Percentiles rank a stretch among this genome's conserved stretches.
Conservation (phyloP, 2,888 invertebrate genomes). For the Eupithecia vulgata region DNA sequence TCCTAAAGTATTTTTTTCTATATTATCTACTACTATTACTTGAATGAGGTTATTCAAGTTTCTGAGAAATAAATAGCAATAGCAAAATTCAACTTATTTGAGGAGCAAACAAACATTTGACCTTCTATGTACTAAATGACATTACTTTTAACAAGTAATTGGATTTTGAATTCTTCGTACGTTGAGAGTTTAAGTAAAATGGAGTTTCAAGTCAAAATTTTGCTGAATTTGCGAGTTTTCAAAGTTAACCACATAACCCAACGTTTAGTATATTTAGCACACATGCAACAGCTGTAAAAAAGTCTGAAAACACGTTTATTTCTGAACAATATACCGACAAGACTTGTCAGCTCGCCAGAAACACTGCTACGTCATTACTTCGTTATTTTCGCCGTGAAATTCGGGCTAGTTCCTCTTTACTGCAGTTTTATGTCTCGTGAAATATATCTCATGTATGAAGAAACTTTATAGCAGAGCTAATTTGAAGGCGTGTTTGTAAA, state of each 20-base stretch:
- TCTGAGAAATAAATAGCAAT: background rate
- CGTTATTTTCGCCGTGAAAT: conserved; percentile 65
- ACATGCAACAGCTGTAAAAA: conserved; percentile 57
- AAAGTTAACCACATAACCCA: conserved; percentile 19
- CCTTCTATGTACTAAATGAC: too few relatives aligned
- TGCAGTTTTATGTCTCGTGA: conserved; percentile 51
- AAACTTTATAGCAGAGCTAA: conserved; percentile 37
- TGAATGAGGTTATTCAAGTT: background rate
- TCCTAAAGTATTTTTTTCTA: too few relatives aligned
- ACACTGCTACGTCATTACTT: conserved; percentile 56
- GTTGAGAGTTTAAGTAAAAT: background rate
- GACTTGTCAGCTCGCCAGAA: conserved; percentile 69
- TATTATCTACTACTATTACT: too few relatives aligned
- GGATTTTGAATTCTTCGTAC: background rate
- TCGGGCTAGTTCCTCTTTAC: conserved; percentile 52
- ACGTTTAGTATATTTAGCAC: conserved; percentile 41
- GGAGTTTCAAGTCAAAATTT: background rate
- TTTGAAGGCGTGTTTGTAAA: conserved; percentile 5
- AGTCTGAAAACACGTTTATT: conserved; percentile 64
- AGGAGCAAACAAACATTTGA: background rate
- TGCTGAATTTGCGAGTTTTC: background rate
- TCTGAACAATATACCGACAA: conserved; percentile 67
- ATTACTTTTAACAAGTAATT: background rate
- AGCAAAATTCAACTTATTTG: background rate
- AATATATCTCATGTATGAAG: conserved; percentile 38